Base-by-base conservation (phyloP, 2,113 vertebrate genomes). In the Antechinus flavipes region DNA sequence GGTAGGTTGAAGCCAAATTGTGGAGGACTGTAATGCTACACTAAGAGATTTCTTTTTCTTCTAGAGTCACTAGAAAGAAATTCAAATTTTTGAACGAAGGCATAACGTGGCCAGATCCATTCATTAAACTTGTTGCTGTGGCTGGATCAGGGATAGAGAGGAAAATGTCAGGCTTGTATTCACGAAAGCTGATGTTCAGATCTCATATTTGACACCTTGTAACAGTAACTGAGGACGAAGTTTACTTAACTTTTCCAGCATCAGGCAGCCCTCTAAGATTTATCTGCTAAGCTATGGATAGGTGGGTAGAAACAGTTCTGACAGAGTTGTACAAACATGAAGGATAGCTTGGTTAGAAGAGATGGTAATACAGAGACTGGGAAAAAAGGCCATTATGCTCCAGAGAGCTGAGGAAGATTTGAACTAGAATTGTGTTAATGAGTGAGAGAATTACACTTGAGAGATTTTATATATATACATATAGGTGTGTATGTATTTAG, bases 1-100 rank as follows among this genome's bases (percentile, higher is more conserved):
- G 4, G 35, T n/a, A n/a, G n/a, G 42, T 56, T n/a, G 91, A 3
- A 90, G 68, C 52, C 92, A 90, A 90, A 54, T 94, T 95, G 90
- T 93, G 2, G 95, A 26, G 8, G 22, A 93, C 93, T 89, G 0
- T 93, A 91, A 92, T 89, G 52, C 52, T 12, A 68, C 16, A 84
- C 7, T 84, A 84, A 84, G 35, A 30, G n/a, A 84, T 84, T 42
- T 84, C 14, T 42, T 8, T 42, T 84, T 42, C n/a, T 84, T 84
- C n/a, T 19, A 84, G 8, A 42, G 16, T 84, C 68, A 42, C 19
- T 76, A 76, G 68, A n/a, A 76, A n/a, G 68, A 22, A n/a, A 16
- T n/a, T 19, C 35, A 42, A 42, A 2, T 84, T 84, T 84, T 84
- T 84, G 68, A 84, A 84, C n/a, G 42, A 76, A 35, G 16, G 68